Conservation (phyloP, 1,140 invertebrate species). For the Campodea augens region DNA sequence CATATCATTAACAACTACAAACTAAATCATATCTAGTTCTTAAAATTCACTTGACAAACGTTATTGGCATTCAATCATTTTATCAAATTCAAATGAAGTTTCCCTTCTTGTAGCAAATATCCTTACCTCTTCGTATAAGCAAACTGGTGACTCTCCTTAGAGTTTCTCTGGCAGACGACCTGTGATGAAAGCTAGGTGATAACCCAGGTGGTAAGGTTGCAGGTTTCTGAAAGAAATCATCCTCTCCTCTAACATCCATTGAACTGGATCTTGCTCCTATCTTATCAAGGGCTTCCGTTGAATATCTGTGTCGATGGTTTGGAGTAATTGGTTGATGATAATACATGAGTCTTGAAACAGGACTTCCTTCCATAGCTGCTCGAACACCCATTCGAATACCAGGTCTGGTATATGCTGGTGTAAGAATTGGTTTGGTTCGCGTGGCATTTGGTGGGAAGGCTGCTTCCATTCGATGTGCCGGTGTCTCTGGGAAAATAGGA, state of each 20-base stretch:
- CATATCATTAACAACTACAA: no score
- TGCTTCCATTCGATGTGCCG: not conserved
- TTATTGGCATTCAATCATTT: no score
- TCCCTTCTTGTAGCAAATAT: no score
- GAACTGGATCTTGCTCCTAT: not conserved
- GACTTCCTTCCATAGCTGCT: not conserved
- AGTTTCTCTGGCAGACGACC: constrained; percentile 62
- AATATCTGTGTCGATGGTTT: not conserved
- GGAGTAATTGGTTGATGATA: not conserved
- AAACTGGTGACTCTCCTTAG: constrained; percentile 65
- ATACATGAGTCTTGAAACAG: not conserved
- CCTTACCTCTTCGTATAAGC: constrained; percentile 42
- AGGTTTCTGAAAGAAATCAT: constrained; percentile 33
- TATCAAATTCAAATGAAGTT: no score
- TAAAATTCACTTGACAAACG: no score
- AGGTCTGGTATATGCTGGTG: no score
- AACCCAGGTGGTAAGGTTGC: constrained; percentile 62
- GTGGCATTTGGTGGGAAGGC: not conserved
- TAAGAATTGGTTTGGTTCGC: not conserved
- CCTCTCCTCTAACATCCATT: not conserved
- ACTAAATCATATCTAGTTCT: no score
- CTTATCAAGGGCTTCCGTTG: not conserved
- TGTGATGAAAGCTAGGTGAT: constrained; percentile 61
- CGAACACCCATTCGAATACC: not conserved
- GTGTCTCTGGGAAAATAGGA: not conserved